Evolutionary conservation across 2,888 invertebrate genomes (phyloP).

Genomic region (Cerceris rybyensis): DNA sequence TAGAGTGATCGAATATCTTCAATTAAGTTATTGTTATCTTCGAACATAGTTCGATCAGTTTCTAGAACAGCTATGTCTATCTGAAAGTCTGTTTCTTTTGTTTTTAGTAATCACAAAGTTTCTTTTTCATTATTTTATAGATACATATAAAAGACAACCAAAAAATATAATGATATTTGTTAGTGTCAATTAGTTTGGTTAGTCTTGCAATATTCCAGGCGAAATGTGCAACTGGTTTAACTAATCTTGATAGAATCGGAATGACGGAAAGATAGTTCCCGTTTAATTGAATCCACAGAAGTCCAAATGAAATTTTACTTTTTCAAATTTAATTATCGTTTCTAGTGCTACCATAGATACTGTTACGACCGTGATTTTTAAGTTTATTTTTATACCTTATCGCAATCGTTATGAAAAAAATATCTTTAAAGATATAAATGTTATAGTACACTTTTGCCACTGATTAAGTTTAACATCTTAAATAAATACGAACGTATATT

Average conservation of each 20-base stretch:
- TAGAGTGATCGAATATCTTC: constrained; percentile 37
- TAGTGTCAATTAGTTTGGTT: constrained; percentile 29
- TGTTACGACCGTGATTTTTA: constrained; percentile 11
- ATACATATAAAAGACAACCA: constrained; percentile 32
- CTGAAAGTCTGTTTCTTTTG: constrained; percentile 22
- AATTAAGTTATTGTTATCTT: constrained; percentile 38
- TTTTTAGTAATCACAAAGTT: constrained; percentile 31
- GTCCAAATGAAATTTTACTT: not conserved
- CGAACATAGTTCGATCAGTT: constrained; percentile 48
- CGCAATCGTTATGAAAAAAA: constrained; percentile 9
- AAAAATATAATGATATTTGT: constrained; percentile 21
- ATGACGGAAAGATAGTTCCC: constrained; percentile 18
- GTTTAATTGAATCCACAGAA: constrained; percentile 9
- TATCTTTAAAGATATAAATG: constrained; percentile 28
- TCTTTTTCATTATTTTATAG: constrained; percentile 32
- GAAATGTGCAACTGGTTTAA: constrained; percentile 28
- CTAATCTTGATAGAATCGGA: constrained; percentile 37
- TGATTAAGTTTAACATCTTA: constrained; percentile 20
- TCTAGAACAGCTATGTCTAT: constrained; percentile 33
- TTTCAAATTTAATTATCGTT: constrained; percentile 30
- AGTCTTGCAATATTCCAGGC: constrained; percentile 33
- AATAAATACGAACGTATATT: constrained; percentile 4
- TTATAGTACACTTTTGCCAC: constrained; percentile 11
- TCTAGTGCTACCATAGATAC: constrained; percentile 20
- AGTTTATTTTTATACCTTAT: constrained; percentile 30